These are phyloP conservation scores for Drosophila subpulchrella DNA, from an alignment of 1,140 invertebrate species.

Conservation along the genomic window DNA sequence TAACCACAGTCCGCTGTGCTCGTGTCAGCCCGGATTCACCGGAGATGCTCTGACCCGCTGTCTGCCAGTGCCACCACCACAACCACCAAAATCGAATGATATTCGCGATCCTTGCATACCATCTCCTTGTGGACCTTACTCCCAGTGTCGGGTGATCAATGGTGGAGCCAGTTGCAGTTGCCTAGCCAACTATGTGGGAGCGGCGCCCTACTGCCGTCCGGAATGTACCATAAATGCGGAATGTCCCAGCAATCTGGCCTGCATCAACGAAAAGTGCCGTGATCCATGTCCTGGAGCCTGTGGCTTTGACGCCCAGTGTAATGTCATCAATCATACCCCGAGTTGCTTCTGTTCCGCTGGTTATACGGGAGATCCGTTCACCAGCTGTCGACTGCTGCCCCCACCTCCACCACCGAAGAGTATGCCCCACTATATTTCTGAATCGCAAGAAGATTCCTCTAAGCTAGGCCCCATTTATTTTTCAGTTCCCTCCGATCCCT, in stretches of 20 bases:
- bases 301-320: constrained; percentile 88
- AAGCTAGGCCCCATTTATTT: constrained; percentile 76
- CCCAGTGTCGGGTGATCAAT: constrained; percentile 88
- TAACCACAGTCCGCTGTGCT: constrained; percentile 93
- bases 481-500: constrained; percentile 85
- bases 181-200: constrained; percentile 88
- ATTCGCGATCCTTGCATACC: constrained; percentile 89
- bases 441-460: constrained; percentile 49
- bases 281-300: constrained; percentile 90
- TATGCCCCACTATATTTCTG: constrained; percentile 27
- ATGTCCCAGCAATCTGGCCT: constrained; percentile 88
- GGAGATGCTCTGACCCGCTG: constrained; percentile 94
- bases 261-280: constrained; percentile 89
- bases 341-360: constrained; percentile 89
- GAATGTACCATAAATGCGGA: constrained; percentile 91
- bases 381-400: constrained; percentile 85
- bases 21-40: constrained; percentile 90
- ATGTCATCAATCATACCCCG: constrained; percentile 89
- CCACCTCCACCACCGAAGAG: constrained; percentile 82
- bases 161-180: constrained; percentile 89
- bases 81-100: constrained; percentile 85
- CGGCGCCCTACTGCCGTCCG: constrained; percentile 89
- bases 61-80: constrained; percentile 86
- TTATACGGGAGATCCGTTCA: constrained; percentile 90
- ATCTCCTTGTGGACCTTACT: constrained; percentile 90